Percentiles rank a stretch among this genome's conserved stretches.
Conservation (phyloP, 2,888 invertebrate species). For the Ornithoptera alexandrae region DNA sequence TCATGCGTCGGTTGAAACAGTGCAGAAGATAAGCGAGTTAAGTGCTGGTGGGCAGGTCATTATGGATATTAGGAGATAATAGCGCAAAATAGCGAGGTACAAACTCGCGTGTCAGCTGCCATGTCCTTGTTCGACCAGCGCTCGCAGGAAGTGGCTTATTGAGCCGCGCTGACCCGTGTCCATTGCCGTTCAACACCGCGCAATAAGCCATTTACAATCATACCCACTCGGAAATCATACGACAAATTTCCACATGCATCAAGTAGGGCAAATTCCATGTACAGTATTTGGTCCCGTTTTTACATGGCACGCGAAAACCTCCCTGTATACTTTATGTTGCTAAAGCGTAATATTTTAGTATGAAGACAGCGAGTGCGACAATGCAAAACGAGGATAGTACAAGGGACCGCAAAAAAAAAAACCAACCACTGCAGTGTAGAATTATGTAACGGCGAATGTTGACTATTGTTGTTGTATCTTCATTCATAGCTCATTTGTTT, state of each 20-base stretch:
- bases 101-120: slow-evolving; percentile 55
- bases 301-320: slow-evolving; percentile 12
- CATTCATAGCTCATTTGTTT: slow-evolving; percentile 29
- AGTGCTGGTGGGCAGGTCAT: slow-evolving; percentile 28
- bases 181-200: slow-evolving; percentile 38
- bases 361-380: slow-evolving; percentile 30
- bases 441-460: slow-evolving; percentile 30
- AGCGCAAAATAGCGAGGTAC: slow-evolving; percentile 29
- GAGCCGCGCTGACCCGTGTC: slow-evolving; percentile 68
- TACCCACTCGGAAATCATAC: slow-evolving; percentile 23
- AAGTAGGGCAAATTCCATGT: slow-evolving; percentile 13
- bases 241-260: slow-evolving; percentile 23
- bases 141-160: slow-evolving; percentile 72
- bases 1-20: slow-evolving; percentile 23
- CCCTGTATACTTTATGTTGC: slow-evolving; percentile 20
- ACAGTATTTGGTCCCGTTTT: slow-evolving; percentile 15
- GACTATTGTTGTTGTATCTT: slow-evolving; percentile 30
- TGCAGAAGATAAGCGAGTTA: slow-evolving; percentile 19
- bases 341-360: slow-evolving; percentile 32
- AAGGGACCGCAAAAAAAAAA: slow-evolving; percentile 26
- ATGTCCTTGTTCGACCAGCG: slow-evolving; percentile 61
- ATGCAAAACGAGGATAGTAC: slow-evolving; percentile 25
- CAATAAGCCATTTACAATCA: slow-evolving; percentile 17
- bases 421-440: slow-evolving; percentile 26
- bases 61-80: slow-evolving; percentile 30